A percentile compares a stretch with the other conserved stretches of the same genome.
These are phyloP conservation scores for Plotosus lineatus DNA, from an alignment of 2,113 vertebrate genomes.

Conservation along the genomic window DNA sequence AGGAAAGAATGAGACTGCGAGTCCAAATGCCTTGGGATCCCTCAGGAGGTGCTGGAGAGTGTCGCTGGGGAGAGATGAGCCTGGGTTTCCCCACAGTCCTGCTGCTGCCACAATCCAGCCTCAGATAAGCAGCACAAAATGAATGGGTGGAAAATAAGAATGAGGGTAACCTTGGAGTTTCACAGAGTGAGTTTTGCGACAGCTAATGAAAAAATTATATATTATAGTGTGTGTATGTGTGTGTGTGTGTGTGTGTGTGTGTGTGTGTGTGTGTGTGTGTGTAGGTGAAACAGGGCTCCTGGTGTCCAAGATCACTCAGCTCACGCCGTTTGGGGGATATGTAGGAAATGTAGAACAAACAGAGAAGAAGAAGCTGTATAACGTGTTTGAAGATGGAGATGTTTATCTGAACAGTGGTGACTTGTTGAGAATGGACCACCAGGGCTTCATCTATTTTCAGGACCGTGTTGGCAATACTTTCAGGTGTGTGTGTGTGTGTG, in stretches of 20 bases:
- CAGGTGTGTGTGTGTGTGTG: constrained; percentile 64
- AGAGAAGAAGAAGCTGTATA: constrained; percentile 72
- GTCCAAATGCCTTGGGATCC: too few relatives aligned
- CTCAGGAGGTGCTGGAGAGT: too few relatives aligned
- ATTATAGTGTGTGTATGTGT: background rate
- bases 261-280: constrained; percentile 32
- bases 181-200: too few relatives aligned
- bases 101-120: too few relatives aligned
- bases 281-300: constrained; percentile 75
- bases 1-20: too few relatives aligned
- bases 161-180: too few relatives aligned
- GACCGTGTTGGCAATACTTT: constrained; percentile 81
- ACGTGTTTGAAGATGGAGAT: constrained; percentile 77
- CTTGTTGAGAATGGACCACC: constrained; percentile 64
- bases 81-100: too few relatives aligned
- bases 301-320: constrained; percentile 67
- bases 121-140: too few relatives aligned
- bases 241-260: background rate
- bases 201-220: too few relatives aligned
- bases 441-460: constrained; percentile 78
- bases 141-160: too few relatives aligned
- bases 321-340: constrained; percentile 73
- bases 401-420: constrained; percentile 71
- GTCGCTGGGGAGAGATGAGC: too few relatives aligned
- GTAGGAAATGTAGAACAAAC: constrained; percentile 68